Percentiles rank a stretch among this genome's conserved stretches.
Conservation (phyloP, 2,888 invertebrate species). For the Spicauda simplicius region DNA sequence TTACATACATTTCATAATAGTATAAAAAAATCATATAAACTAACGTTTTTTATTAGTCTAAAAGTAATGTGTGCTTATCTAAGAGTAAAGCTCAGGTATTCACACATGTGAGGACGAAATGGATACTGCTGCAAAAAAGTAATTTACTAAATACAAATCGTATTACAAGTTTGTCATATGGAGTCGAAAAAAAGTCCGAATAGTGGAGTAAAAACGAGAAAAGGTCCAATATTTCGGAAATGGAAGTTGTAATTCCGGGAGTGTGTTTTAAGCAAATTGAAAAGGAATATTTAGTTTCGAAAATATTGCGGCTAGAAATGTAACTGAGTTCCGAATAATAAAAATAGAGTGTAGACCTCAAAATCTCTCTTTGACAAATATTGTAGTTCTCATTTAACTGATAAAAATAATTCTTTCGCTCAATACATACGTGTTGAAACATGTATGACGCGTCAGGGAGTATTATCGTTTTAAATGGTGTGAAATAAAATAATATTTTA, state of each 20-base stretch:
- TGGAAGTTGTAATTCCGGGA: conserved; percentile 28
- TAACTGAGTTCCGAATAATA: conserved; percentile 1
- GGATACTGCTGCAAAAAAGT: not conserved
- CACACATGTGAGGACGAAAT: not conserved
- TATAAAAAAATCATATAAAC: too few relatives aligned
- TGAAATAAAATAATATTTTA: too few relatives aligned
- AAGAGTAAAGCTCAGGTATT: too few relatives aligned
- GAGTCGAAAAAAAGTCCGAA: not conserved
- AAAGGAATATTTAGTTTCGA: conserved; percentile 20
- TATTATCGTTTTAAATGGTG: too few relatives aligned
- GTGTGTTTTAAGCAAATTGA: conserved; percentile 34
- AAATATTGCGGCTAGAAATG: conserved; percentile 6
- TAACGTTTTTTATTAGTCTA: too few relatives aligned
- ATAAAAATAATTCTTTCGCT: too few relatives aligned
- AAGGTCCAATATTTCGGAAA: conserved; percentile 25
- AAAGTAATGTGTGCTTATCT: too few relatives aligned
- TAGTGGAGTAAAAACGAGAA: conserved; percentile 3
- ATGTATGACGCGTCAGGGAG: too few relatives aligned
- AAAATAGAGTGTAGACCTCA: not conserved
- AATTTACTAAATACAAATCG: conserved; percentile 15
- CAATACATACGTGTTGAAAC: too few relatives aligned
- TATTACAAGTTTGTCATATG: conserved; percentile 8
- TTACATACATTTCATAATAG: too few relatives aligned
- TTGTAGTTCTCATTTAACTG: too few relatives aligned
- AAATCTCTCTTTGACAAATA: not conserved